Evolutionary conservation across 2,888 invertebrate genomes (phyloP), one percentile per base, ranked within the genome.

Genomic region (Gastrophysa polygoni): DNA sequence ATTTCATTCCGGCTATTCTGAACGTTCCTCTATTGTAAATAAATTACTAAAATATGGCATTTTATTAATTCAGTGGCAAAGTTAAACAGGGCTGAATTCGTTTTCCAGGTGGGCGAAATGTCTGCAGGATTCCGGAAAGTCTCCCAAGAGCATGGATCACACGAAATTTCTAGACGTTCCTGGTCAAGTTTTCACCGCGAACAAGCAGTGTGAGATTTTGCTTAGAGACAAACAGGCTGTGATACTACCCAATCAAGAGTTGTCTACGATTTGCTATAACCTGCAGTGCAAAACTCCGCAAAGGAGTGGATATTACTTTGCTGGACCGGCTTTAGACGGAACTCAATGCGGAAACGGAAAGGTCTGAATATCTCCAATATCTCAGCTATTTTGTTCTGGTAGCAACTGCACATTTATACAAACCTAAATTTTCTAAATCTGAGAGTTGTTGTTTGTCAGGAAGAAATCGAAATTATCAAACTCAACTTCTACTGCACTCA

Each of bases 321-420:
- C 92, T 1, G 92, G 92, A 0, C 93, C 93, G 0, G 93, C 93
- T n/a, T 80, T 93, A 28, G 91, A 92, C 64, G 93, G 93, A 47
- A 93, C 92, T 0, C 80, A 85, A 17, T 93, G 93, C 76, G 91
- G 89, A 8, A 77, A 79, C 0, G 82, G 83, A 61, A 87, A 84
- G 83, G 90, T 90, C 65, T 38, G 18, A 38, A 5, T 1, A 52
- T n/a, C n/a, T n/a, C n/a, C n/a, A n/a, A n/a, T n/a, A n/a, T n/a
- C n/a, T n/a, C n/a, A 24, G 24, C 24, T 5, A 3, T 24, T 7
- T 24, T 24, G 24, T 24, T 24, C 24, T 24, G 24, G 24, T n/a
- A n/a, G n/a, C n/a, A n/a, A n/a, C n/a, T n/a, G n/a, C n/a, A n/a
- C n/a, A n/a, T n/a, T n/a, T n/a, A n/a, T n/a, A n/a, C n/a, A n/a